Conservation (phyloP, 2,888 invertebrate species). For the Tetranychus truncatus region DNA sequence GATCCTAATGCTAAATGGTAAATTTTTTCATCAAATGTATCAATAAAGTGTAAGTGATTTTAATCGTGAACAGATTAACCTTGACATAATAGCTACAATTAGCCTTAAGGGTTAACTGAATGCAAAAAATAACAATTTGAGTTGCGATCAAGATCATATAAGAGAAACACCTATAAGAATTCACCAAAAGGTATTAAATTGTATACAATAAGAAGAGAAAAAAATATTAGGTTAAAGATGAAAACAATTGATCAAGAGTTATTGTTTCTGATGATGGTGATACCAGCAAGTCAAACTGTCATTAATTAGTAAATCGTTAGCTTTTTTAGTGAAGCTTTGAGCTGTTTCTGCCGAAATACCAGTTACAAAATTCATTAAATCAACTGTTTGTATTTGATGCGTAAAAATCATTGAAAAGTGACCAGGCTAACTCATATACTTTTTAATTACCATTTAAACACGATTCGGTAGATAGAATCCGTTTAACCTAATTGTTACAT, state of each 20-base stretch:
- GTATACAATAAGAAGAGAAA: too few species aligned
- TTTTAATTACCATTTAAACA: neutral
- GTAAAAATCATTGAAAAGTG: neutral
- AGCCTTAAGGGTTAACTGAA: neutral
- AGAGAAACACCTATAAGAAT: neutral
- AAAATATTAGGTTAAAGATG: too few species aligned
- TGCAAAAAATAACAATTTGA: neutral
- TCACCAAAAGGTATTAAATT: too few species aligned
- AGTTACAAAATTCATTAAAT: neutral
- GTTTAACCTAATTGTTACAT: neutral
- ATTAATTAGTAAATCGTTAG: too few species aligned
- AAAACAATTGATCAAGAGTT: too few species aligned
- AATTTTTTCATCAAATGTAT: too few species aligned
- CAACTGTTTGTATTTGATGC: neutral
- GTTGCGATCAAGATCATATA: neutral
- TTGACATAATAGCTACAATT: conserved; percentile 1
- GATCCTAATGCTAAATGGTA: too few species aligned
- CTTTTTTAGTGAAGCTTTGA: too few species aligned
- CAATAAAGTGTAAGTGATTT: too few species aligned
- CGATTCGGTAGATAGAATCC: neutral
- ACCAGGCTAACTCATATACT: neutral
- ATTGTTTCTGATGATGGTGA: too few species aligned
- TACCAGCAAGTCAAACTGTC: too few species aligned
- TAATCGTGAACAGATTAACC: neutral
- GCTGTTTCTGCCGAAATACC: neutral